Base-by-base conservation (phyloP, 2,888 invertebrate genomes). In the Steromphala cineraria region DNA sequence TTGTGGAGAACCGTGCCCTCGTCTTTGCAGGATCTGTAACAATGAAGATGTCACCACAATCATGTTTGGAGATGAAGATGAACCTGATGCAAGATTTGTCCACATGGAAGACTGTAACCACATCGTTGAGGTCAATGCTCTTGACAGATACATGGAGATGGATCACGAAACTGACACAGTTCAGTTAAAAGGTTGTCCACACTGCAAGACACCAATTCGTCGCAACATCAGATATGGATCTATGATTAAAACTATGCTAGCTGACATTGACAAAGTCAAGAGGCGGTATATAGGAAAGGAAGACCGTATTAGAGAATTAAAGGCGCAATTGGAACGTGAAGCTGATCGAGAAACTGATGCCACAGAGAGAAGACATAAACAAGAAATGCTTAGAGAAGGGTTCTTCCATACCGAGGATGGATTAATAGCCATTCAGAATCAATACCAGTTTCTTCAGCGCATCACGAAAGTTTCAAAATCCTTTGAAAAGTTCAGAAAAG, bases 1-100 rank as follows among this genome's bases (percentile, higher is more conserved):
- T 78, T 96, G 96, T 93, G 96, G 96, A n/a, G 96, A 96, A 92
- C 95, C 94, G 8, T 96, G 96, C 91, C 96, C 95, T 21, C 92
- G 92, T 46, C 88, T 95, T 77, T 96, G 96, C 93, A 92, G 94
- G 36, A 74, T 90, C 21, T 96, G 96, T 93, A 88, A 95, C 74
- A 75, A 86, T 31, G 88, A 90, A 2, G 85, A 84, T 67, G 86
- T 89, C 0, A 87, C 85, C 17, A 89, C 90, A 53, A 85, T 94
- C 17, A 91, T 95, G 46, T 94, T 94, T 86, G 94, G 94, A 1
- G 87, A 84, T 67, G 95, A 95, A 90, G 94, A 94, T 92, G 95
- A 95, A 13, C 94, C 94, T 1, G 94, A 95, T 85, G 95, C 95
- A 1, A 79, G 85, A 17, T 93, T 92, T 84, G 90, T 93, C 7